phyloP scores from a whole-genome alignment of 2,113 vertebrate species.

The Cyanoliseus patagonus region DNA sequence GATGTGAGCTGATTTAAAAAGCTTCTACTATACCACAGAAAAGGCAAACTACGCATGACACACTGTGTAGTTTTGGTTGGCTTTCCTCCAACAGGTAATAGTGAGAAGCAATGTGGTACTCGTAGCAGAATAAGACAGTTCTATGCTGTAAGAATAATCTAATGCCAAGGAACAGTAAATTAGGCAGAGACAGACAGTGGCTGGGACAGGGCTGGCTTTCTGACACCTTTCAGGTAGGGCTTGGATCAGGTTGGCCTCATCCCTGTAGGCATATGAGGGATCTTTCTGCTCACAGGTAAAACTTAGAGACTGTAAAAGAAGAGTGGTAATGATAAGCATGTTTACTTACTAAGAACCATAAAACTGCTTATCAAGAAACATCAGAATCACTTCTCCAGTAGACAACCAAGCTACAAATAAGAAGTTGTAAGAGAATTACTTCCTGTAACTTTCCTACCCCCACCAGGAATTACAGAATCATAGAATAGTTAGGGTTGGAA shows the following conservation, averaged over 20 bases:
- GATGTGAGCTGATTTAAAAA: not conserved
- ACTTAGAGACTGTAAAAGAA: not conserved
- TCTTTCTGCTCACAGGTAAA: not conserved
- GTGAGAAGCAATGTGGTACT: not conserved
- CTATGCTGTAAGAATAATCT: not conserved
- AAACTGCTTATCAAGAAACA: not conserved
- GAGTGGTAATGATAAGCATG: not conserved
- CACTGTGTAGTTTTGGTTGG: not conserved
- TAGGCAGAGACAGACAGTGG: not conserved
- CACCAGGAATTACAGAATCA: not conserved
- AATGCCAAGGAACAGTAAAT: not conserved
- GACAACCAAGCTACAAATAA: not conserved
- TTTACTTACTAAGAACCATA: not conserved
- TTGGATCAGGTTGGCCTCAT: not conserved
- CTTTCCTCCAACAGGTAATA: not conserved
- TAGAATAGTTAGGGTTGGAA: too few species aligned
- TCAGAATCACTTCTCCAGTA: not conserved
- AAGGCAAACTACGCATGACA: not conserved
- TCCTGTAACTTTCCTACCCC: not conserved
- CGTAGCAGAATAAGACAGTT: not conserved
- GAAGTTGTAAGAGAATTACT: not conserved
- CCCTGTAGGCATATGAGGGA: rapidly evolving
- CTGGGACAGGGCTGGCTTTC: not conserved
- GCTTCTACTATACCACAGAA: not conserved
- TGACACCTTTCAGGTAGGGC: not conserved